Percentiles rank a stretch among this genome's conserved stretches.
These are phyloP conservation scores for Tenthredo amoena DNA, from an alignment of 2,888 invertebrate genomes.

Conservation along the genomic window DNA sequence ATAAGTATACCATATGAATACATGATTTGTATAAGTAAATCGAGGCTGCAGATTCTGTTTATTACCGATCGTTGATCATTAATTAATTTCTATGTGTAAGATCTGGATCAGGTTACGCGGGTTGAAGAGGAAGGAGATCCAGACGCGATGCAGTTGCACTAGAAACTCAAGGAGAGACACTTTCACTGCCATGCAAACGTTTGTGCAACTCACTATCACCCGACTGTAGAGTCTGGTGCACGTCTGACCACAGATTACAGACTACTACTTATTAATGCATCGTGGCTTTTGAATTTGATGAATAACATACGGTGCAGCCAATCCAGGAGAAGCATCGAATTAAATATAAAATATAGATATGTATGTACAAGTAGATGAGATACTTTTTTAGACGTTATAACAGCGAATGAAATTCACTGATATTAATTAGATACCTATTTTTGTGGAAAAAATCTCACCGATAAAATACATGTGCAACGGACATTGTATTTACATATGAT, in stretches of 20 bases:
- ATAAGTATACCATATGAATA: not conserved
- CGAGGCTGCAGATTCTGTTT: not conserved
- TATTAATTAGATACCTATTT: not conserved
- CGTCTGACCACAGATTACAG: slow-evolving; percentile 40
- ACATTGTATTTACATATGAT: not conserved
- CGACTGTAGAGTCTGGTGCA: slow-evolving; percentile 51
- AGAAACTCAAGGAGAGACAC: slow-evolving; percentile 75
- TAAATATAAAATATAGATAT: not conserved
- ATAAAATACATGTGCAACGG: not conserved
- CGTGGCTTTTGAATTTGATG: not conserved
- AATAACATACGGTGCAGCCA: not conserved
- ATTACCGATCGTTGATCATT: not conserved
- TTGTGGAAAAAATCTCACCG: not conserved
- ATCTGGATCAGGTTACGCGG: slow-evolving; percentile 19
- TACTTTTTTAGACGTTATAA: not conserved
- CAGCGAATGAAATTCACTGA: not conserved
- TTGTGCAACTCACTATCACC: slow-evolving; percentile 61
- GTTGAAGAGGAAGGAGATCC: slow-evolving; percentile 25
- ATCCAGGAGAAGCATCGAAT: not conserved
- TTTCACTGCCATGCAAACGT: slow-evolving; percentile 73
- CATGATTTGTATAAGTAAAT: not conserved
- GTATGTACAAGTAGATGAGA: not conserved
- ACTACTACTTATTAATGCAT: slow-evolving; percentile 14
- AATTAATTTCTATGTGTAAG: not conserved
- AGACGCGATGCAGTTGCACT: slow-evolving; percentile 59